Evolutionary conservation across 2,888 invertebrate species (phyloP), one percentile per base, ranked within the genome.

Genomic region (Druceiella hillmani): DNA sequence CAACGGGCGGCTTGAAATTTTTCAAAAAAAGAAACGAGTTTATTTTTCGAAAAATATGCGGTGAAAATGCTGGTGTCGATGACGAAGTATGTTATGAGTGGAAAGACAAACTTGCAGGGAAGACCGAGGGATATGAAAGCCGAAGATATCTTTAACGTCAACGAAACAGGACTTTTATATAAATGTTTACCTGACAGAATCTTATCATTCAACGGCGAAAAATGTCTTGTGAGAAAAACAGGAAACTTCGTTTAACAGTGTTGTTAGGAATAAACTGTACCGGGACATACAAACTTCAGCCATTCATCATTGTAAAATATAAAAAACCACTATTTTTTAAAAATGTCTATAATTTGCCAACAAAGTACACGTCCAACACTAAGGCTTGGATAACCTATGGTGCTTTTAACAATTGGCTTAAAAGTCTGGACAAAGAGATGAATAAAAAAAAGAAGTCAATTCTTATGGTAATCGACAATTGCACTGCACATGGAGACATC

Each of bases 401-500:
- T 43, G 37, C 40, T 41, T 49, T 45, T 41, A 32, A 37, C 38
- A 42, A 49, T 45, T 49, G 45, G 44, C 43, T 50, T 37, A 39
- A 44, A 47, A 50, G 37, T 38, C 41, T 47, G 30, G 43, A 47
- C 44, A 43, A 48, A 44, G 41, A 47, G 22, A 45, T 45, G 44
- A 40, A 47, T 28, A 38, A 33, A 41, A 38, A 38, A 43, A 46
- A 43, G 31, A 39, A 46, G 41, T 48, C 46, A 46, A 50, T 42
- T 48, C 40, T 45, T 20, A 42, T 44, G 38, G 46, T 50, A 42
- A 38, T 50, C 32, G 46, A 48, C 44, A 48, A 47, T 45, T 43
- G 44, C 43, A 45, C 42, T 36, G 40, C 36, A 22, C 46, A 45
- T 25, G 36, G 37, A 38, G 45, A 48, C 28, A 46, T 46, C 38